Conservation (phyloP, 2,113 vertebrate genomes). For the Callipepla squamata region DNA sequence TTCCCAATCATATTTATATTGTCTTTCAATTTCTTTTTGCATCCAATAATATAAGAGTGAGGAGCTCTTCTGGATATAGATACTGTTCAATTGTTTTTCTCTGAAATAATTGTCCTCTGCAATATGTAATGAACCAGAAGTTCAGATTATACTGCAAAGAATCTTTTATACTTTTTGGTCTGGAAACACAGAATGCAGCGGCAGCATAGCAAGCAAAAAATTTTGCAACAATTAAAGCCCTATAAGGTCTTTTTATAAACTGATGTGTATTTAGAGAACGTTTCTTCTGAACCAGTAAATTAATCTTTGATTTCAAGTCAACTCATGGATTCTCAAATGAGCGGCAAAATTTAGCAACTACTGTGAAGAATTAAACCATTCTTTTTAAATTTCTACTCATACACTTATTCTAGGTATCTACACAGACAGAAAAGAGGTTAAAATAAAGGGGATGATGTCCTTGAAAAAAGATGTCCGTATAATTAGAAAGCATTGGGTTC, state of each 20-base stretch:
- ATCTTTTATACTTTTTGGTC: background rate
- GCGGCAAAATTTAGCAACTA: background rate
- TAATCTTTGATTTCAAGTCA: background rate
- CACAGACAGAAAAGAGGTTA: no score
- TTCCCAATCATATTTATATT: rapidly evolving
- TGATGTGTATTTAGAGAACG: background rate
- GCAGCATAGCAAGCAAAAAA: background rate
- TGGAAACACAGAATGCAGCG: background rate
- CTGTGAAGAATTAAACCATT: background rate
- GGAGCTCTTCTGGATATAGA: background rate
- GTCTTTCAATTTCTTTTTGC: background rate
- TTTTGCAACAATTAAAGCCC: background rate
- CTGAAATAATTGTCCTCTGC: background rate
- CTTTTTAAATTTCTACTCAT: background rate
- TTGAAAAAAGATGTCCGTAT: background rate
- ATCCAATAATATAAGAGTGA: background rate
- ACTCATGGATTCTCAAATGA: background rate
- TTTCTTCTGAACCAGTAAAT: background rate
- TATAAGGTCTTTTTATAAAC: background rate
- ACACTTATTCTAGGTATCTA: background rate
- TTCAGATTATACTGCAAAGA: background rate
- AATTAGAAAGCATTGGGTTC: background rate
- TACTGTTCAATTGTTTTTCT: background rate
- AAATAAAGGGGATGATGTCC: rapidly evolving
- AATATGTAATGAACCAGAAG: background rate